Evolutionary conservation across 37 sponge, comb jelly and placozoan species (phyloP), one percentile per base, ranked within the genome.

Genomic region (Bolinopsis microptera): DNA sequence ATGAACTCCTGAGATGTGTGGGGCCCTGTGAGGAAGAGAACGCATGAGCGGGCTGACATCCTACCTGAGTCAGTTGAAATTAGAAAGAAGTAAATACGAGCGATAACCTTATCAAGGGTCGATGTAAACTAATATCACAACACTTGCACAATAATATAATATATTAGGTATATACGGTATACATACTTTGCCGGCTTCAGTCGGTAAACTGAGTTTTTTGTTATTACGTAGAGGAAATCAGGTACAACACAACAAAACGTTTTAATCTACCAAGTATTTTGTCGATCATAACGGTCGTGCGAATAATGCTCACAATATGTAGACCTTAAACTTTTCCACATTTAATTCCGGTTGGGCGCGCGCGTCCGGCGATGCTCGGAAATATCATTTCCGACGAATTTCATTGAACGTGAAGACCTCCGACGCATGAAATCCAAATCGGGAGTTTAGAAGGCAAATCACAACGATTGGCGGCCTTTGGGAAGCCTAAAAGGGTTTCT

Each of bases 1-100:
- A 86, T 86, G 61, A 86, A 86, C 61, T 41, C 90, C 30, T 41
- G 61, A 28, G 90, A 36, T 5, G 90, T 32, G 21, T 77, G 80
- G 1, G 80, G 80, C 21, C 80, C 80, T 3, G 80, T 34, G 36
- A 77, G 36, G 36, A 77, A 77, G 36, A 77, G 27, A 3, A 77
- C 80, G 33, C 80, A 77, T 1, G 80, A 77, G 1, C 80, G 33
- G 3, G 36, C 80, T 22, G 80, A 22, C 80, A 77, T 77, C 21
- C 80, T 77, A 32, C 36, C 80, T 5, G 61, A 48, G 61, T 18
- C n/a, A n/a, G n/a, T n/a, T n/a, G n/a, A n/a, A n/a, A n/a, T n/a
- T n/a, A n/a, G n/a, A n/a, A n/a, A n/a, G n/a, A n/a, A n/a, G n/a
- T n/a, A n/a, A n/a, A n/a, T n/a, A n/a, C n/a, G n/a, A n/a, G n/a